These are phyloP conservation scores for Drosophila biarmipes DNA, from an alignment of 1,140 invertebrate species.

Conservation along the genomic window DNA sequence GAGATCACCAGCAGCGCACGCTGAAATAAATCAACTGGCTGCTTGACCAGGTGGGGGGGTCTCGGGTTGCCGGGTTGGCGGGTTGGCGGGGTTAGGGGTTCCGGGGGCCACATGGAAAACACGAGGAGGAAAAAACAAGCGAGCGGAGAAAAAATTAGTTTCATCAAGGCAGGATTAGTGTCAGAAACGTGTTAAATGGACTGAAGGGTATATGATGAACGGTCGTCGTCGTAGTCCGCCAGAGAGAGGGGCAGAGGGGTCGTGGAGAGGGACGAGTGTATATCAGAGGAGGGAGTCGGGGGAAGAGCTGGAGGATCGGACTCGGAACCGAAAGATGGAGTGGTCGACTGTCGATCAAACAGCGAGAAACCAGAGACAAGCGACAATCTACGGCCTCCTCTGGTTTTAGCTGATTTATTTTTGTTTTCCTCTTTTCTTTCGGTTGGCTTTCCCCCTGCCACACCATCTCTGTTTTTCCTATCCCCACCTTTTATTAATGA, in stretches of 20 bases:
- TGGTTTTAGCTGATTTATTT: constrained; percentile 35
- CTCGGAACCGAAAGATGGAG: constrained; percentile 36
- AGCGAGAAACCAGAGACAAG: constrained; percentile 47
- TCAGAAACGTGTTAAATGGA: constrained; percentile 85
- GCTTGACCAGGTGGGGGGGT: background rate
- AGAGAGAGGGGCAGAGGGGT: constrained; percentile 28
- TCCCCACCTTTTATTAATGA: constrained; percentile 50
- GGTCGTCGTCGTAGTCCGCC: constrained; percentile 57
- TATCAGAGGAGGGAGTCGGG: background rate
- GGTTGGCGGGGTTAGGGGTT: constrained; percentile 49
- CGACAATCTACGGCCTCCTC: constrained; percentile 37
- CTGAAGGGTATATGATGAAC: constrained; percentile 84
- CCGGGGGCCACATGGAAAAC: constrained; percentile 54
- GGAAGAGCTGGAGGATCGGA: constrained; percentile 5
- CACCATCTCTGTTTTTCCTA: constrained; percentile 2
- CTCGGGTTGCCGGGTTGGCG: too few species aligned
- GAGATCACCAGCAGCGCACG: constrained; percentile 77
- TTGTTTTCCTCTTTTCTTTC: background rate
- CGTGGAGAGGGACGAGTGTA: constrained; percentile 4
- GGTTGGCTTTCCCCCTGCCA: background rate
- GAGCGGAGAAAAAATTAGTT: constrained; percentile 80
- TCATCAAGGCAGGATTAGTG: constrained; percentile 84
- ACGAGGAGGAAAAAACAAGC: constrained; percentile 16
- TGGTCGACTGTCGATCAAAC: constrained; percentile 60
- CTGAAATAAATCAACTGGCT: constrained; percentile 83